Evolutionary conservation across 1,140 invertebrate genomes (phyloP).

Genomic region (Pogonomyrmex californicus): DNA sequence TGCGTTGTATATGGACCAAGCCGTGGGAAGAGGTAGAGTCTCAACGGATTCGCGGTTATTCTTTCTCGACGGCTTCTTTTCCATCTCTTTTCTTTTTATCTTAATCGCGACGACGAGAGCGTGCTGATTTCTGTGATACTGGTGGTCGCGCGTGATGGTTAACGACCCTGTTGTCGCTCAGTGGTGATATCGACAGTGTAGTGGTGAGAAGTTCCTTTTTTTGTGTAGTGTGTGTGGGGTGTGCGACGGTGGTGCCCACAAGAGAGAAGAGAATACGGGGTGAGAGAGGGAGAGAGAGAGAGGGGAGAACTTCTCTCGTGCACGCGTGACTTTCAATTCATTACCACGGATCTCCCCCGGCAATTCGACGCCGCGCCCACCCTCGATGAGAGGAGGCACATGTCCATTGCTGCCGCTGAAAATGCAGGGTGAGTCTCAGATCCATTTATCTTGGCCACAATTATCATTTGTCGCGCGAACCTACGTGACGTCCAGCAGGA

Average conservation of each 20-base stretch:
- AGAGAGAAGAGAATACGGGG: slow-evolving; percentile 4
- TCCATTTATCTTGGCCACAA: slow-evolving; percentile 35
- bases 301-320: slow-evolving; percentile 47
- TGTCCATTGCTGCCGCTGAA: slow-evolving; percentile 89
- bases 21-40: slow-evolving; percentile 12
- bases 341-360: slow-evolving; percentile 84
- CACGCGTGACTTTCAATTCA: slow-evolving; percentile 74
- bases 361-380: slow-evolving; percentile 82
- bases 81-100: not conserved
- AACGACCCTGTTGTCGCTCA: slow-evolving; percentile 36
- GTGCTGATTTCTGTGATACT: slow-evolving; percentile 58
- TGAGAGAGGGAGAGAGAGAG: not conserved
- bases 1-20: not conserved
- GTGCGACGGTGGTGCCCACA: slow-evolving; percentile 31
- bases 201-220: slow-evolving; percentile 37
- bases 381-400: slow-evolving; percentile 88
- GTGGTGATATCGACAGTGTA: slow-evolving; percentile 26
- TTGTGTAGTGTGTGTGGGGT: not conserved
- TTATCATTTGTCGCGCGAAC: slow-evolving; percentile 23
- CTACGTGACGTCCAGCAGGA: not conserved
- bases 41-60: slow-evolving; percentile 15
- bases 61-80: not conserved
- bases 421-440: slow-evolving; percentile 88
- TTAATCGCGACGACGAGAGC: slow-evolving; percentile 9
- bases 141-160: slow-evolving; percentile 50